Conservation (phyloP, 2,888 invertebrate species). For the Nemotelus nigrinus region DNA sequence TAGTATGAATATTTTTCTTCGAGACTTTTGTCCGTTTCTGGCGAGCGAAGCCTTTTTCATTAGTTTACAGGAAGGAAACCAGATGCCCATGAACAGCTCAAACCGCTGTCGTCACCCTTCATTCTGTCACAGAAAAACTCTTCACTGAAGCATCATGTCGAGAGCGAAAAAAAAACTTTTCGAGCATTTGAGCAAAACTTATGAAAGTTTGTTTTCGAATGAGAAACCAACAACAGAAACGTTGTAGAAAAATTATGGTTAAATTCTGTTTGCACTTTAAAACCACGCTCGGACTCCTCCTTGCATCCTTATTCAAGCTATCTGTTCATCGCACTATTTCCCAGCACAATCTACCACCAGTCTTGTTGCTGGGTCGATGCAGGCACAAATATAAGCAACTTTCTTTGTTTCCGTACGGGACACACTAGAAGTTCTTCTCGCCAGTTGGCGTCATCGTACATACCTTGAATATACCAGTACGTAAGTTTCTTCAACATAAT, state of each 20-base stretch:
- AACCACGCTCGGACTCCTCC: neutral
- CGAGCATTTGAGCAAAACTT: neutral
- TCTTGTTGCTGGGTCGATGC: neutral
- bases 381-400: neutral
- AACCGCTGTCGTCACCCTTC: neutral
- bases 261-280: neutral
- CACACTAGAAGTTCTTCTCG: conserved; percentile 1
- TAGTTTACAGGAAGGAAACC: no score
- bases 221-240: neutral
- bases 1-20: no score
- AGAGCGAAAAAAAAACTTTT: neutral
- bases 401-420: conserved; percentile 14
- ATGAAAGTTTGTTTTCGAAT: neutral
- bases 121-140: neutral
- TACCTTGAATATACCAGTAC: neutral
- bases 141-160: neutral
- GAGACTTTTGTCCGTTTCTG: no score
- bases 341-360: no score
- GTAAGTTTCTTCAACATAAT: neutral
- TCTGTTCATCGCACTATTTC: neutral
- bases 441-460: neutral
- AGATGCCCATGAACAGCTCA: neutral
- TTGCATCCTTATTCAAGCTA: neutral
- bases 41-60: no score
- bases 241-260: neutral